phyloP scores from a whole-genome alignment of 1,140 invertebrate genomes.

The Geopemphigus sp. region DNA sequence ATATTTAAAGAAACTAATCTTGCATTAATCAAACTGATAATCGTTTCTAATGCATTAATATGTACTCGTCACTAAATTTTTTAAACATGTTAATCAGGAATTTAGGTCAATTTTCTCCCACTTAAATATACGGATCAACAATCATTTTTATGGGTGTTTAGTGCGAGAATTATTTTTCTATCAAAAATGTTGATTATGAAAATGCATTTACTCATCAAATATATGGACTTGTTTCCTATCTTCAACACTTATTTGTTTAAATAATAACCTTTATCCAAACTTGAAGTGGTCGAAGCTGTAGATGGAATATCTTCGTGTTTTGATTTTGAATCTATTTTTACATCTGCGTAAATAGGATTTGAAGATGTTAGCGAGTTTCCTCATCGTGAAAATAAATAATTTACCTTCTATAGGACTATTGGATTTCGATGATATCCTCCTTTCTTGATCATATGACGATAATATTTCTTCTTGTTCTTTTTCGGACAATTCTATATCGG shows the following conservation, averaged over 20 bases:
- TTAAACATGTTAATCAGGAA: background rate
- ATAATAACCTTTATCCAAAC: slow-evolving; percentile 32
- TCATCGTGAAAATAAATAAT: background rate
- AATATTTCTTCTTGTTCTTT: slow-evolving; percentile 54
- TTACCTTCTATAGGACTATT: slow-evolving; percentile 1
- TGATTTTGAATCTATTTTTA: slow-evolving; percentile 46
- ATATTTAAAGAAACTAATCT: background rate
- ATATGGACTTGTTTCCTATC: background rate
- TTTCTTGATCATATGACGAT: slow-evolving; percentile 53
- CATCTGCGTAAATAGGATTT: background rate
- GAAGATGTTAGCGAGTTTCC: slow-evolving; percentile 5
- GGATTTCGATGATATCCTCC: slow-evolving; percentile 47
- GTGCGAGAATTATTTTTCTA: too few species aligned
- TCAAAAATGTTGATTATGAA: too few species aligned
- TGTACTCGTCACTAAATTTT: background rate
- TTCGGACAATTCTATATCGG: slow-evolving; percentile 53
- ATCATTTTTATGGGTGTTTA: too few species aligned
- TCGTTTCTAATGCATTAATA: background rate
- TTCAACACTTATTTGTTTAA: background rate
- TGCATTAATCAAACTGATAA: background rate
- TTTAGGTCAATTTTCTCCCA: too few species aligned
- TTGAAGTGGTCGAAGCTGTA: slow-evolving; percentile 30
- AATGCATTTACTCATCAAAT: slow-evolving; percentile 3
- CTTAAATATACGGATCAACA: too few species aligned
- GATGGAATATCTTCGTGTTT: slow-evolving; percentile 35